These are phyloP conservation scores for Neuroscelio doddi DNA, from an alignment of 2,888 invertebrate genomes.

Conservation along the genomic window DNA sequence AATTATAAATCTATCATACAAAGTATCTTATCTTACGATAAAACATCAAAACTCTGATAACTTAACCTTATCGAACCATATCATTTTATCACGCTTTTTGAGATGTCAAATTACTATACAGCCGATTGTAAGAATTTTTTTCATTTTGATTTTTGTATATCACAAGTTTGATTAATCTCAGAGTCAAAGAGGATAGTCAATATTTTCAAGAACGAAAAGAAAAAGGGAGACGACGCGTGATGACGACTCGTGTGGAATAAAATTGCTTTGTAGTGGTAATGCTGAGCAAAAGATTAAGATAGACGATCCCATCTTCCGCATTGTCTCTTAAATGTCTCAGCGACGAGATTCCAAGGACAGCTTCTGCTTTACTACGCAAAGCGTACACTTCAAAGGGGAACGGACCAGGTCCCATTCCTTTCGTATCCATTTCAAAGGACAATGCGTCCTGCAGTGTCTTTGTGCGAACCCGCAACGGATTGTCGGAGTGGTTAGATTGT, in stretches of 20 bases:
- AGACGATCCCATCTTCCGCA: constrained; percentile 51
- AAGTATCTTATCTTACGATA: no score
- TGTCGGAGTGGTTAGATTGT: constrained; percentile 58
- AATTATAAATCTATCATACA: no score
- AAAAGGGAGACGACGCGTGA: constrained; percentile 3
- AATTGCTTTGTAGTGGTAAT: constrained; percentile 16
- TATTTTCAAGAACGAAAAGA: no score
- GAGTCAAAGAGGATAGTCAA: no score
- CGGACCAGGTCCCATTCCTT: constrained; percentile 40
- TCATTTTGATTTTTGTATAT: no score
- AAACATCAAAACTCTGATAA: no score
- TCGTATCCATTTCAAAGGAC: constrained; percentile 55
- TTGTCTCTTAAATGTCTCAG: constrained; percentile 48
- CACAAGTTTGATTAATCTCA: no score
- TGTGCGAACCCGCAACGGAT: constrained; percentile 59
- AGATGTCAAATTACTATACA: no score
- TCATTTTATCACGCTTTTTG: no score
- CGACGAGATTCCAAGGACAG: constrained; percentile 48
- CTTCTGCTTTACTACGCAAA: constrained; percentile 41
- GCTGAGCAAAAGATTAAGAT: constrained; percentile 50
- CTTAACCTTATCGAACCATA: no score
- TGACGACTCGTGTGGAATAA: constrained; percentile 3
- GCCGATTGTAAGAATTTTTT: no score
- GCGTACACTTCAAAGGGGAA: constrained; percentile 45
- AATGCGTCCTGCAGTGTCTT: constrained; percentile 49